phyloP scores from a whole-genome alignment of 2,113 vertebrate species.

The Bubo scandiacus region DNA sequence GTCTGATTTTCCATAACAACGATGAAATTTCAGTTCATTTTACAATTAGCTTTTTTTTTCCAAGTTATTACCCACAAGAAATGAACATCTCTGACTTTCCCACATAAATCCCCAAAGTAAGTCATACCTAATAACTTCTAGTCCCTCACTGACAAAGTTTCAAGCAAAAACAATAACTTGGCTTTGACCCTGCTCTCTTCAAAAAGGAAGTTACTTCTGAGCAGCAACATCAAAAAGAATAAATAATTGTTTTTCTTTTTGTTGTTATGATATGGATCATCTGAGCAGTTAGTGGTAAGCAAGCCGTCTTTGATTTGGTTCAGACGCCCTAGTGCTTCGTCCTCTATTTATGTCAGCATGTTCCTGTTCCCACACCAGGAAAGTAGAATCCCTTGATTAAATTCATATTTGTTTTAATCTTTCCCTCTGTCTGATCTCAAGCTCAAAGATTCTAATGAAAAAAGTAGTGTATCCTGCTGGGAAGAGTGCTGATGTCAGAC shows the following conservation, averaged over 20 bases:
- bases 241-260: slow-evolving; percentile 99
- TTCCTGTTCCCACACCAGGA: slow-evolving; percentile 83
- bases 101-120: slow-evolving; percentile 69
- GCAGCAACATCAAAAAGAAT: slow-evolving; percentile 98
- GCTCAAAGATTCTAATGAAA: slow-evolving; percentile 84
- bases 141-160: slow-evolving; percentile 74
- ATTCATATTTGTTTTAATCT: slow-evolving; percentile 99
- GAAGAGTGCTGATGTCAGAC: slow-evolving; percentile 75
- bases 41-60: not conserved
- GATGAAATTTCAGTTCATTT: not conserved
- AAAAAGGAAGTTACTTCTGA: slow-evolving; percentile 82
- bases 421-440: slow-evolving; percentile 82
- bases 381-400: slow-evolving; percentile 92
- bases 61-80: slow-evolving; percentile 53
- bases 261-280: slow-evolving; percentile 97
- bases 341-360: slow-evolving; percentile 89
- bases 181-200: slow-evolving; percentile 81
- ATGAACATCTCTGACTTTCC: slow-evolving; percentile 35
- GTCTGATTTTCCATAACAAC: not conserved
- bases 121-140: slow-evolving; percentile 72
- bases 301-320: slow-evolving; percentile 94
- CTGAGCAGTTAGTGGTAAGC: slow-evolving; percentile 94
- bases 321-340: slow-evolving; percentile 90
- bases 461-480: slow-evolving; percentile 78
- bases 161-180: slow-evolving; percentile 81